Evolutionary conservation across 2,113 vertebrate genomes (phyloP), one percentile per base, ranked within the genome.

Genomic region (Microcebus tavaratra): DNA sequence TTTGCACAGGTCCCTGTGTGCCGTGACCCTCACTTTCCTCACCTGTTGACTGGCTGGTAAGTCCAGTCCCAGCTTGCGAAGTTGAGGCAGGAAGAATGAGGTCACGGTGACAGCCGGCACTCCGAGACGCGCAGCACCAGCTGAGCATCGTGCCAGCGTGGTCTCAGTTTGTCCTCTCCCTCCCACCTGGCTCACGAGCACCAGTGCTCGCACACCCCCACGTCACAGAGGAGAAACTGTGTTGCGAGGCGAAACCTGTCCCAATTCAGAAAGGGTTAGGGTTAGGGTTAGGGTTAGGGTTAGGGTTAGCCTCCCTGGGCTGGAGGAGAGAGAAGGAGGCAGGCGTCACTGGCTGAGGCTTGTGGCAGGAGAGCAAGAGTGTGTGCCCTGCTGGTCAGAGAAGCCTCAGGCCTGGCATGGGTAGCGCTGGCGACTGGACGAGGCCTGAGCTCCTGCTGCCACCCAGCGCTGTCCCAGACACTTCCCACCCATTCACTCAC

Each of bases 61-160:
- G 39, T 59, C 78, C 59, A 34, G 39, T 50, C 78, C 59, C 21
- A 2, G 17, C 25, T 48, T 3, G 0, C 7, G n/a, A 53, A 27
- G 20, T 45, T 0, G 25, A 18, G 45, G 36, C 0, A 1, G 36
- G 73, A 6, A 42, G 73, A 6, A 42, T 3, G 36, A 61, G 27
- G 12, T 45, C 17, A 4, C 1, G 10, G 48, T n/a, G 21, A 14
- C 21, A 15, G 79, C 45, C 1, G 39, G 39, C 39, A 11, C 63
- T 10, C 2, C 0, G 25, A 29, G 55, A 13, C 12, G 0, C 7
- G 17, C 3, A 21, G 31, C 31, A 5, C 55, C 31, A 29, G 42
- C 27, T 2, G 36, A 34, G 45, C 15, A 0, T 15, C 0, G 0
- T 2, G 29, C 34, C 6, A 8, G 18, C 4, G 0, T 13, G 23